Percentiles rank a stretch among this genome's conserved stretches.
Conservation (phyloP, 1,140 invertebrate species). For the Nixonia krombeini region DNA sequence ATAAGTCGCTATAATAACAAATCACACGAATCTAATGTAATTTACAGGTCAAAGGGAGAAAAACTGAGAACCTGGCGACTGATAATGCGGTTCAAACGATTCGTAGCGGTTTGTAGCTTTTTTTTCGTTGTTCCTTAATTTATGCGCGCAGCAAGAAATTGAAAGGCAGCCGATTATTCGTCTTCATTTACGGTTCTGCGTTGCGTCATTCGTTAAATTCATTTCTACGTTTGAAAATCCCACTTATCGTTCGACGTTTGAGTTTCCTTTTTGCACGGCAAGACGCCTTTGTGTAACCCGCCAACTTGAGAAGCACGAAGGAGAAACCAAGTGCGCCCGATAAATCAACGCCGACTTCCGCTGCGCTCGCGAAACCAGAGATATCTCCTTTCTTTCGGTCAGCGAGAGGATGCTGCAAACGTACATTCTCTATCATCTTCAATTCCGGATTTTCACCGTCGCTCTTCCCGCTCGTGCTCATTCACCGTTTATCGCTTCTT, state of each 20-base stretch:
- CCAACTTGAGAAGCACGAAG: constrained; percentile 39
- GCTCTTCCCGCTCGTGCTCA: constrained; percentile 3
- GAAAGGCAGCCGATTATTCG: constrained; percentile 18
- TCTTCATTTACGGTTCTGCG: no score
- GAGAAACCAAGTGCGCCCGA: constrained; percentile 40
- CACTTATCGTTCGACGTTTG: constrained; percentile 29
- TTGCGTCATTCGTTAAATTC: constrained; percentile 30
- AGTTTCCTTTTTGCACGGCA: constrained; percentile 25
- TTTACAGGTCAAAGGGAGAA: no score
- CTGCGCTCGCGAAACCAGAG: constrained; percentile 32
- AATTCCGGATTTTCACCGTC: constrained; percentile 18
- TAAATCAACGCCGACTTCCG: constrained; percentile 45
- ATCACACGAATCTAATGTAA: no score
- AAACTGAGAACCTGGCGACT: no score
- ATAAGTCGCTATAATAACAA: no score
- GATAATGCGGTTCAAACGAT: no score
- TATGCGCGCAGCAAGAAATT: no score
- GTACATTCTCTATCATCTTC: constrained; percentile 33
- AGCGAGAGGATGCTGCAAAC: constrained; percentile 32
- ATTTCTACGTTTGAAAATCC: constrained; percentile 28
- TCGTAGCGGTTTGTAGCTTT: no score
- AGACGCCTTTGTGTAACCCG: constrained; percentile 27
- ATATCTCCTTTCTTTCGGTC: constrained; percentile 42
- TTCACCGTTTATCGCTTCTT: constrained; percentile 22
- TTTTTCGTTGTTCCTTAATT: no score